A percentile compares a stretch with the other conserved stretches of the same genome.
These are phyloP conservation scores for Marasmarcha lunaedactyla DNA, from an alignment of 2,888 invertebrate species.

Conservation along the genomic window DNA sequence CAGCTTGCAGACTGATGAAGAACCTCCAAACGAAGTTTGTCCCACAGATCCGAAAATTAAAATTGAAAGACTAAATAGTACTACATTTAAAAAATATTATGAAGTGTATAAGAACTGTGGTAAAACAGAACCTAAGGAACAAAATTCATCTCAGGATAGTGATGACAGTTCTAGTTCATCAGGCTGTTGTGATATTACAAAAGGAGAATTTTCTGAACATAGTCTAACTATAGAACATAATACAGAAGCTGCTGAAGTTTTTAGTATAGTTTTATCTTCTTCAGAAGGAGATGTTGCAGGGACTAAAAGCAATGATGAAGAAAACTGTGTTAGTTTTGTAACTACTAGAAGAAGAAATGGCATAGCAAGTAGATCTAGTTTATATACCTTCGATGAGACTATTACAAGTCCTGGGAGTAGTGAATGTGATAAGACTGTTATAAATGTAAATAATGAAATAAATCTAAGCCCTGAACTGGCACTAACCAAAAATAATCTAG, in stretches of 20 bases:
- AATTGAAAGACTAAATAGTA: constrained; percentile 34
- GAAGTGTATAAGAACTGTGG: constrained; percentile 2
- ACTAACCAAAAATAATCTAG: not conserved
- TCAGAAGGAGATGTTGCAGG: constrained; percentile 6
- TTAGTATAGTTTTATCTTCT: constrained; percentile 1
- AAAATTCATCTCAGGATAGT: not conserved
- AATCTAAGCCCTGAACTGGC: not conserved
- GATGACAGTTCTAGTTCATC: not conserved
- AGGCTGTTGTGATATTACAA: not conserved
- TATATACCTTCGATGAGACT: constrained; percentile 33
- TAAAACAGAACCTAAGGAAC: not conserved
- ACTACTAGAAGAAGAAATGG: constrained; percentile 48
- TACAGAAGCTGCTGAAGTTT: not conserved
- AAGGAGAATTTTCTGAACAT: not conserved
- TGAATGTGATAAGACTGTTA: constrained; percentile 36
- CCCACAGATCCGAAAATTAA: constrained; percentile 28
- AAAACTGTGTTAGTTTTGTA: constrained; percentile 41
- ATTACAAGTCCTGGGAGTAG: constrained; percentile 24
- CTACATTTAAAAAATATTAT: constrained; percentile 34
- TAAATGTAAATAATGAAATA: constrained; percentile 21
- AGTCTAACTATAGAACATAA: not conserved
- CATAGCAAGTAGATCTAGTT: constrained; percentile 29
- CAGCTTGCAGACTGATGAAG: constrained; percentile 25
- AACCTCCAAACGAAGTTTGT: too few species aligned
- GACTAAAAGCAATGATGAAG: constrained; percentile 17